Evolutionary conservation across 2,113 vertebrate genomes (phyloP).

Genomic region (Chloropsis cyanopogon): DNA sequence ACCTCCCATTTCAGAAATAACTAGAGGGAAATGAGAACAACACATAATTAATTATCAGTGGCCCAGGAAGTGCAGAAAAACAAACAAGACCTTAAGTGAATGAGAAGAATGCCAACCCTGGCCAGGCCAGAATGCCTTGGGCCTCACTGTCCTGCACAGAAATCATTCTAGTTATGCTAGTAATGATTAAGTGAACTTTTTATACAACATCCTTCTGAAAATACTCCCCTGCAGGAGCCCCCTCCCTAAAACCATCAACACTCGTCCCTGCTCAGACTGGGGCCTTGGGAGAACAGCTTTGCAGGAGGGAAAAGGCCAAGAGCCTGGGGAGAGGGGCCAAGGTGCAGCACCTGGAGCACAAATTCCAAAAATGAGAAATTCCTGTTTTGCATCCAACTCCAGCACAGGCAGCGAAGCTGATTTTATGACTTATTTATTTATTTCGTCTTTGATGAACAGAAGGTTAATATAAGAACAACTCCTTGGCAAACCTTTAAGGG

Average conservation of each 20-base stretch:
- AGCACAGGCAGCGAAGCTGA: conserved; percentile 5
- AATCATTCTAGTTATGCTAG: background rate
- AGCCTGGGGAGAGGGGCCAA: background rate
- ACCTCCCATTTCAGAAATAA: background rate
- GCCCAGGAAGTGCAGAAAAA: background rate
- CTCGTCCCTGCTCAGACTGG: background rate
- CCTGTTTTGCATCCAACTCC: conserved; percentile 47
- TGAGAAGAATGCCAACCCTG: background rate
- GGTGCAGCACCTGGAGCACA: background rate
- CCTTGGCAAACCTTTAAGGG: conserved; percentile 89
- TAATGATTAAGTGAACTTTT: background rate
- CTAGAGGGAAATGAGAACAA: background rate
- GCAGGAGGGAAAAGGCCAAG: background rate
- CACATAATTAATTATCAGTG: background rate
- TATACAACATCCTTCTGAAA: background rate
- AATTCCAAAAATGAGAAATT: background rate
- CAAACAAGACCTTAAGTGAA: background rate
- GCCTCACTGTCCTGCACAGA: fast-evolving
- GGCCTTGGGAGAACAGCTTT: background rate
- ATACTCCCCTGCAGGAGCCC: background rate
- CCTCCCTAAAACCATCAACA: background rate
- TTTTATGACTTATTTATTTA: conserved; percentile 75
- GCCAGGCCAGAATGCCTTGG: background rate
- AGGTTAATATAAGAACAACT: conserved; percentile 91
- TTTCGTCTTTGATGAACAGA: conserved; percentile 68